Conservation (phyloP, 2,797 vertebrate genomes). For the Acanthiza pusilla region DNA sequence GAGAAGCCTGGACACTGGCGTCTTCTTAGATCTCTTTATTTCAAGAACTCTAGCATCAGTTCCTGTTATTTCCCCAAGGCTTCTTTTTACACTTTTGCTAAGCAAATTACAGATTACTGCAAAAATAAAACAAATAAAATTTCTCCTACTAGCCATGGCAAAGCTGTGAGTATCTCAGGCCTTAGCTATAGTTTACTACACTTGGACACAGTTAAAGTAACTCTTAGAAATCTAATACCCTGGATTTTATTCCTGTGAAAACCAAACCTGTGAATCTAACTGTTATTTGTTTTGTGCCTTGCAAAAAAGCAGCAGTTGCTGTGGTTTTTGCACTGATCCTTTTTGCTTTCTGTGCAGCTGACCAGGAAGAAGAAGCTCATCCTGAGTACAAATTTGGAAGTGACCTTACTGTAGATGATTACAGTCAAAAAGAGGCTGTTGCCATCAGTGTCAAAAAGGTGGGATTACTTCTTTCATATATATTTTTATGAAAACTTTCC, state of each 20-base stretch:
- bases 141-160: not conserved
- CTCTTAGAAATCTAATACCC: not conserved
- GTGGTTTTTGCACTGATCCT: not conserved
- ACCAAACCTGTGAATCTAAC: not conserved
- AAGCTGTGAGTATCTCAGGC: not conserved
- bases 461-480: not conserved
- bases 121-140: not conserved
- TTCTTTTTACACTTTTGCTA: not conserved
- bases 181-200: not conserved
- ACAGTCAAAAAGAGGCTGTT: slow-evolving; percentile 83
- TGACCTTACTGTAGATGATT: slow-evolving; percentile 84
- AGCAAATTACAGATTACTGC: not conserved
- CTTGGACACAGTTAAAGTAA: not conserved
- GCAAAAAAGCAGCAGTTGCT: not conserved
- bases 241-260: not conserved
- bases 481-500: not conserved
- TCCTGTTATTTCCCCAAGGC: not conserved
- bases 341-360: slow-evolving; percentile 66
- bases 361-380: slow-evolving; percentile 89
- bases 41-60: not conserved
- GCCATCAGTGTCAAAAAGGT: slow-evolving; percentile 91
- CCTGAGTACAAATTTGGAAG: slow-evolving; percentile 86
- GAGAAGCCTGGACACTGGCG: not conserved
- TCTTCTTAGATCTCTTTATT: not conserved
- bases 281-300: not conserved